Evolutionary conservation across 2,888 invertebrate genomes (phyloP).

Genomic region (Lordiphosa andalusiaca): DNA sequence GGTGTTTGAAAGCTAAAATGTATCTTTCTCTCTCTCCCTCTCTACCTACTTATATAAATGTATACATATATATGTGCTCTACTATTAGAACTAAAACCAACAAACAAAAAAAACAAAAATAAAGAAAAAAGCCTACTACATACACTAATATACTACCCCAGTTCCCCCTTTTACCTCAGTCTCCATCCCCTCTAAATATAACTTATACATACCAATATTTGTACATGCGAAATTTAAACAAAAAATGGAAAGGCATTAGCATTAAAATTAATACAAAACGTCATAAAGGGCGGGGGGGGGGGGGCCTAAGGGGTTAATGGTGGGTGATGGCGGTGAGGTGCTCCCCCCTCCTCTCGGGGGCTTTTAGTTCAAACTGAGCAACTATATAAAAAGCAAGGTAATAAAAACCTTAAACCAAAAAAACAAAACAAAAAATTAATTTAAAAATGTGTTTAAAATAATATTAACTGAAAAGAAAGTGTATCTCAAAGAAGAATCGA

Average conservation of each 20-base stretch:
- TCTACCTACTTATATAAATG: slow-evolving; percentile 43
- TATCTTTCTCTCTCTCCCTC: background rate
- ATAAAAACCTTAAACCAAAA: slow-evolving; percentile 10
- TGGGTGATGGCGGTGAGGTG: no score
- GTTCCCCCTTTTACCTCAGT: background rate
- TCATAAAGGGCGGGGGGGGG: background rate
- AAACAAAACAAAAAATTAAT: slow-evolving; percentile 42
- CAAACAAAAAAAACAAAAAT: background rate
- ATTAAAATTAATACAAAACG: slow-evolving; percentile 5
- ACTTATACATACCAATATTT: slow-evolving; percentile 68
- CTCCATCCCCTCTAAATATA: slow-evolving; percentile 26
- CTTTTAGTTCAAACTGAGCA: slow-evolving; percentile 2
- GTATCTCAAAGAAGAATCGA: slow-evolving; percentile 69
- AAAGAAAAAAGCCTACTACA: no score
- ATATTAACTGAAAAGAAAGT: slow-evolving; percentile 32
- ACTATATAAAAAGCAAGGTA: slow-evolving; percentile 12
- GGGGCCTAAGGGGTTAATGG: no score
- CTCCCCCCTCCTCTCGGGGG: background rate
- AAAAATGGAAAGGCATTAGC: slow-evolving; percentile 4
- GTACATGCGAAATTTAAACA: slow-evolving; percentile 47
- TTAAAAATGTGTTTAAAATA: slow-evolving; percentile 62
- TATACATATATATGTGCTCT: slow-evolving; percentile 58
- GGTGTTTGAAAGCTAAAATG: slow-evolving; percentile 15
- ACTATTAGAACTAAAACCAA: slow-evolving; percentile 43
- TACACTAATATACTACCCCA: background rate